Evolutionary conservation across 2,797 vertebrate species (phyloP).

Genomic region (Eulemur coronatus): DNA sequence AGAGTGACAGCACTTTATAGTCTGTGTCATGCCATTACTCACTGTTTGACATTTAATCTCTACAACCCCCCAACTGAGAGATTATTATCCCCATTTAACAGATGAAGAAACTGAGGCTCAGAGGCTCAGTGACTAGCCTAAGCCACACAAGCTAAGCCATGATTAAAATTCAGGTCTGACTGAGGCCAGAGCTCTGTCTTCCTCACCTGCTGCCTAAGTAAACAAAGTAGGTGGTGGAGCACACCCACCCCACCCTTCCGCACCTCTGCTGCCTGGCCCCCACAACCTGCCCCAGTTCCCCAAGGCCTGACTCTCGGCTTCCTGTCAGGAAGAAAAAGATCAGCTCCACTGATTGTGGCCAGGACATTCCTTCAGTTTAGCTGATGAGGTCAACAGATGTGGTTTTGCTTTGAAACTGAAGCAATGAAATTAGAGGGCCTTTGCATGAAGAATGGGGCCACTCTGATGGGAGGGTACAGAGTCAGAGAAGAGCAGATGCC

Average conservation of each 20-base stretch:
- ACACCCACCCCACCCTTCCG: background rate
- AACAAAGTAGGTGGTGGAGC: background rate
- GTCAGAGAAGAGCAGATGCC: background rate
- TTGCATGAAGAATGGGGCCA: background rate
- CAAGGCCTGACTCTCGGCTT: background rate
- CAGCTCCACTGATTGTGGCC: background rate
- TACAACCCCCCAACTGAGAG: background rate
- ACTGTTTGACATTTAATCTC: background rate
- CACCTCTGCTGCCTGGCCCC: background rate
- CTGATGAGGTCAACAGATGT: background rate
- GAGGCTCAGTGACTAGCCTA: background rate
- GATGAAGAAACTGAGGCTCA: background rate
- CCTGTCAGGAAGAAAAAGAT: conserved; percentile 10
- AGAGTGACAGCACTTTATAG: background rate
- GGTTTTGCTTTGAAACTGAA: background rate
- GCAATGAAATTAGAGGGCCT: background rate
- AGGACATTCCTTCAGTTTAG: background rate
- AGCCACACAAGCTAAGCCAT: background rate
- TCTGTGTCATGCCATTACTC: background rate
- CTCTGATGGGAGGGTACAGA: background rate
- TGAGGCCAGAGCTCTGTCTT: background rate
- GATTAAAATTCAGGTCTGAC: background rate
- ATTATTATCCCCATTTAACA: background rate
- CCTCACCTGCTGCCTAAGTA: background rate
- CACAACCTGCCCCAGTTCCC: background rate